Conservation (phyloP, 2,113 vertebrate species). For the Labeo catla region DNA sequence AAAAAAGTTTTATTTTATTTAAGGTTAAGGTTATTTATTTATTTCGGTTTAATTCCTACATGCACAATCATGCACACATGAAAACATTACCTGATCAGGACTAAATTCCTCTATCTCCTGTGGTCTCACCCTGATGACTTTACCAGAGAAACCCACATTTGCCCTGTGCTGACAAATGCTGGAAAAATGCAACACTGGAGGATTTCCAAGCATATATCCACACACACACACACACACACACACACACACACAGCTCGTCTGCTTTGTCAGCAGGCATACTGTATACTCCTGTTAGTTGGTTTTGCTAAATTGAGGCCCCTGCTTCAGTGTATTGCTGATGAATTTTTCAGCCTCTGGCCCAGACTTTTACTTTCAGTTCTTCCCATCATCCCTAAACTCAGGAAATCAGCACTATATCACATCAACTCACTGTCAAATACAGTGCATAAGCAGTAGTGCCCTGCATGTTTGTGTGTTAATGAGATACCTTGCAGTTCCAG, state of each 20-base stretch:
- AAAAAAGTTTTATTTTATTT: too few relatives aligned
- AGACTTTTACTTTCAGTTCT: neutral
- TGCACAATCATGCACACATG: neutral
- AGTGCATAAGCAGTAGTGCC: neutral
- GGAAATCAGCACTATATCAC: constrained; percentile 2
- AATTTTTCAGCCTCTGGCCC: constrained; percentile 36
- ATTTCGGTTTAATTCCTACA: neutral
- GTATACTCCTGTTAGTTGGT: constrained; percentile 10
- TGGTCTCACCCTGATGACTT: constrained; percentile 48
- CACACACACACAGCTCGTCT: constrained; percentile 12
- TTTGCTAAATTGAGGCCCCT: neutral
- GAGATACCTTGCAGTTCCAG: neutral
- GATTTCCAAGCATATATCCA: constrained; percentile 29
- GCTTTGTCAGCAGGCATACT: constrained; percentile 47
- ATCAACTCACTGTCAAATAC: neutral
- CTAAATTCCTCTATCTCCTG: neutral
- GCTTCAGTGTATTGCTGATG: neutral
- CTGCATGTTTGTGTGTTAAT: neutral
- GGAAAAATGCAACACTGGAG: constrained; percentile 53
- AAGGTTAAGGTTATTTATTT: neutral
- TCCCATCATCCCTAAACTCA: neutral
- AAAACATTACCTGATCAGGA: constrained; percentile 17
- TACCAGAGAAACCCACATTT: constrained; percentile 49
- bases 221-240: constrained; percentile 44
- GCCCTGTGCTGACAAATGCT: constrained; percentile 49